A percentile compares a stretch with the other conserved stretches of the same genome.
Conservation (phyloP, 2,113 vertebrate genomes). For the Mellivora capensis region DNA sequence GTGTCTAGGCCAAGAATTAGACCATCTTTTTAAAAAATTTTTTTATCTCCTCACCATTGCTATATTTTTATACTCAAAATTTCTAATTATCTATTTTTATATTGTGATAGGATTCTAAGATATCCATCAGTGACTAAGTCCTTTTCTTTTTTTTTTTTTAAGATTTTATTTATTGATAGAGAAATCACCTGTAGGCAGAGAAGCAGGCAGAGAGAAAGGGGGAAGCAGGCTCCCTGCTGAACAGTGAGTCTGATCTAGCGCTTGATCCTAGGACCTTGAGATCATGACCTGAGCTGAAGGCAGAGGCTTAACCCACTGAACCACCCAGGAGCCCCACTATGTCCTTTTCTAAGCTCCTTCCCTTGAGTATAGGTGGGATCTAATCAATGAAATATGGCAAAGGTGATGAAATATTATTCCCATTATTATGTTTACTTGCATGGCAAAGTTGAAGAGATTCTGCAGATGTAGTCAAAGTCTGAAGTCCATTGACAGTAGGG, state of each 20-base stretch:
- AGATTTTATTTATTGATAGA: too few species aligned
- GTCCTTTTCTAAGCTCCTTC: background rate
- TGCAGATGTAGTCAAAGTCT: background rate
- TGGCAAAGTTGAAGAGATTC: background rate
- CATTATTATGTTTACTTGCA: background rate
- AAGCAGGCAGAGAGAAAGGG: too few species aligned
- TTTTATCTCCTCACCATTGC: background rate
- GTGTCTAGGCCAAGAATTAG: background rate
- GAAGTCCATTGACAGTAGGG: background rate
- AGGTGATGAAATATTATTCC: background rate
- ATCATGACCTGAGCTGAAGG: too few species aligned
- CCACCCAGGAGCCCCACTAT: too few species aligned
- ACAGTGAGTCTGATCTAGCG: too few species aligned
- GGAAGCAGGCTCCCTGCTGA: too few species aligned
- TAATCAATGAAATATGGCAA: background rate
- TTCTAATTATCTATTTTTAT: background rate
- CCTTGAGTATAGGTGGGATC: background rate
- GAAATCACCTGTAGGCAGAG: too few species aligned
- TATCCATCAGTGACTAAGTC: background rate
- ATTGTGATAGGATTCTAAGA: background rate
- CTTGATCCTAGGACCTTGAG: too few species aligned
- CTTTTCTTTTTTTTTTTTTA: background rate
- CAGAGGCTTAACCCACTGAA: too few species aligned
- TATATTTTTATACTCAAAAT: background rate
- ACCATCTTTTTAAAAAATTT: background rate